phyloP scores from a whole-genome alignment of 2,797 vertebrate genomes.

The Megalops cyprinoides region DNA sequence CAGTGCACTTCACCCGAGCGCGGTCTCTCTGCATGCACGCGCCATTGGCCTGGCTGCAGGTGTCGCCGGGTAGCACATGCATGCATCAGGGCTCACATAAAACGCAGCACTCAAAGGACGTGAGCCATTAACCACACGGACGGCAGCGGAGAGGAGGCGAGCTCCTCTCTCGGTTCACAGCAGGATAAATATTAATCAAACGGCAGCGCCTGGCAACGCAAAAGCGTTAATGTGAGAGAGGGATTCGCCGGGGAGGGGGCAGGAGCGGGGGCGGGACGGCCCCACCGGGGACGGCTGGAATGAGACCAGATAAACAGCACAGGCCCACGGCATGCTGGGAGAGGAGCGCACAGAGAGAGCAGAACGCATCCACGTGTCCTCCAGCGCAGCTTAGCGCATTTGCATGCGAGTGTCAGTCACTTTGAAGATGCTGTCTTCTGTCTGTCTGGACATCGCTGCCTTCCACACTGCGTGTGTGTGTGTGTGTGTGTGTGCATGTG shows the following conservation, averaged over 20 bases:
- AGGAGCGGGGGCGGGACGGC: constrained; percentile 9
- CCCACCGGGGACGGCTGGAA: constrained; percentile 38
- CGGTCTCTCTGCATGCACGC: too few relatives aligned
- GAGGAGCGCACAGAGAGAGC: constrained; percentile 28
- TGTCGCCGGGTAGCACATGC: too few relatives aligned
- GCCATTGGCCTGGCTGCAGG: too few relatives aligned
- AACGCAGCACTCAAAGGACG: too few relatives aligned
- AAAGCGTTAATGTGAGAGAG: constrained; percentile 36
- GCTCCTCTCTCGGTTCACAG: constrained; percentile 6
- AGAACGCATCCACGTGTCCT: constrained; percentile 62
- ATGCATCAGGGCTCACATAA: too few relatives aligned
- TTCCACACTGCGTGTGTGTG: constrained; percentile 15
- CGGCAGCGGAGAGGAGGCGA: too few relatives aligned
- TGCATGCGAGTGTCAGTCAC: constrained; percentile 62
- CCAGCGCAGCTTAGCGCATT: constrained; percentile 67
- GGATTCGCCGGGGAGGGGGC: constrained; percentile 17
- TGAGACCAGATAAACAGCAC: constrained; percentile 64
- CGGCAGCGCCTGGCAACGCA: constrained; percentile 39
- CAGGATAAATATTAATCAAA: constrained; percentile 44
- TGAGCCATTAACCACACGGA: too few relatives aligned
- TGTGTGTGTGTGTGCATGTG: constrained; percentile 20
- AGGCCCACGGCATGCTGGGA: constrained; percentile 56
- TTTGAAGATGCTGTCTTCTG: constrained; percentile 72
- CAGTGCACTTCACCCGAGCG: too few relatives aligned
- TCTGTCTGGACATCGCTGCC: constrained; percentile 51